Base-by-base conservation (phyloP, 2,888 invertebrate genomes). In the Athrips mouffetella region DNA sequence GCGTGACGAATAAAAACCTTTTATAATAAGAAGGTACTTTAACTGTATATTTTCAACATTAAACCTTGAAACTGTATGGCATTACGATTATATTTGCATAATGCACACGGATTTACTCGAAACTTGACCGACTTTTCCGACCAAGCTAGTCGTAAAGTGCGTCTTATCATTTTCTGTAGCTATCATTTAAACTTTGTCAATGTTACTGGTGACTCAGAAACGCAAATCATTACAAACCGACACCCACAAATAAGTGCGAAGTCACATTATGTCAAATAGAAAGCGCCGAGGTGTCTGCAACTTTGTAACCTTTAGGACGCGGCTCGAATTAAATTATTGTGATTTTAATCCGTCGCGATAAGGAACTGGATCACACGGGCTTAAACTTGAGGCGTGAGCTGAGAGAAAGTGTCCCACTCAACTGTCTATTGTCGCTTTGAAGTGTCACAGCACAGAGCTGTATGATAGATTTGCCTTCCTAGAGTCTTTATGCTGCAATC, bases 401-500 rank as follows among this genome's bases (percentile, higher is more conserved):
- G 60, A 57, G 69, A 65, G 87, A 87, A 87, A 87, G 87, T 83
- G 82, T 74, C 77, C 75, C 71, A 78, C 75, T 80, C 72, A 57
- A 64, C 62, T 72, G 78, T 81, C 75, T 75, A 80, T 73, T 73
- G 73, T 71, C 65, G 65, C 71, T 76, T 73, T 76, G 69, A 76
- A 73, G 74, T 85, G 85, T 83, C 83, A 79, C 79, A 70, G 65
- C 83, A 79, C 79, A 70, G 65, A 69, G 73, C 73, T 66, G 63
- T 70, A 74, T 77, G 74, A 80, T 72, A 76, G 67, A 80, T 78
- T 65, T 65, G 65, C 65, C 70, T 76, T 70, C 73, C 69, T 70
- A 70, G 69, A 71, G 65, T 61, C 61, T 48, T n/a, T 60, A 63
- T 74, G 70, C 65, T 59, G 70, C 65, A 70, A 70, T 66, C 59